Evolutionary conservation across 2,113 vertebrate genomes (phyloP), one percentile per base, ranked within the genome.

Genomic region (Arothron firmamentum): DNA sequence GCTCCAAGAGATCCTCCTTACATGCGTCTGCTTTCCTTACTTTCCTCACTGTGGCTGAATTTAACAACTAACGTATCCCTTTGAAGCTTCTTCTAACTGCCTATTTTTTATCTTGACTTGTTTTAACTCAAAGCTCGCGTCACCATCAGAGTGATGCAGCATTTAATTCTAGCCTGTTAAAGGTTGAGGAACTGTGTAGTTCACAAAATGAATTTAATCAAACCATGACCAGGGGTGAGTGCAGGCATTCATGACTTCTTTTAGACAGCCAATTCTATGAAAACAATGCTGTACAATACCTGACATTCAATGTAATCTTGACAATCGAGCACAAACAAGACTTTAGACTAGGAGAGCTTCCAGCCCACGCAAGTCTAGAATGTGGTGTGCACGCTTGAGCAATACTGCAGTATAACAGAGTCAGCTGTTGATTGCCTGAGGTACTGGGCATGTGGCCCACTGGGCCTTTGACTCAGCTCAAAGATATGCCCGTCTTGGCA

Each of bases 61-160:
- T 61, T 67, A 21, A 28, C 64, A 61, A 74, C 70, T 78, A 75
- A 82, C 72, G 54, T 51, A 50, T 70, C 41, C 63, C 62, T 87
- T 81, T 85, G 75, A 89, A 85, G 78, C 49, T 20, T 64, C 60
- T 54, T 62, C 48, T 52, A 7, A 59, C 67, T 41, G 70, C 73
- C 78, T 86, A 23, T 82, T 47, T 47, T 53, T 58, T 42, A 75
- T 88, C 86, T 84, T 81, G 78, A 85, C 73, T 80, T 70, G 70
- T 69, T 83, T 81, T 70, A 71, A 59, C 69, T 78, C 71, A 70
- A 47, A 52, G 67, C 72, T 78, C 45, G 73, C 60, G 70, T 48
- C 0, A 17, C 41, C 49, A 23, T 52, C n/a, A 21, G 52, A 47
- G n/a, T n/a, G 45, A 7, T 47, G 45, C 45, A 3, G 45, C 5